Conservation (phyloP, 2,888 invertebrate species). For the Anoplius nigerrimus region DNA sequence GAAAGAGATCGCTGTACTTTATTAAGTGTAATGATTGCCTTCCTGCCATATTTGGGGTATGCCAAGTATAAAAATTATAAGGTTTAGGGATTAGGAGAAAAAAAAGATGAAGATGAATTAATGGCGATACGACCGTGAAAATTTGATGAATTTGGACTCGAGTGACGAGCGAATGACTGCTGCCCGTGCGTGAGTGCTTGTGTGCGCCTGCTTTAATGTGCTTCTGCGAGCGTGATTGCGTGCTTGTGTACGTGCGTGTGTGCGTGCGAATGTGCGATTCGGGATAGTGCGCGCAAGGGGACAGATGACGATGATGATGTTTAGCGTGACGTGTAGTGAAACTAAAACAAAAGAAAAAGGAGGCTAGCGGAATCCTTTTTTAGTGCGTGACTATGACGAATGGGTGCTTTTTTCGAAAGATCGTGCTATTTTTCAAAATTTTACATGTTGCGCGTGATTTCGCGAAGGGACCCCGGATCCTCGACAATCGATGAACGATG, state of each 20-base stretch:
- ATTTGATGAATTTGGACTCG: conserved; percentile 49
- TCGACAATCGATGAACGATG: conserved; percentile 54
- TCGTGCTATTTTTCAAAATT: conserved; percentile 74
- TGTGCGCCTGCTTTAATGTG: conserved; percentile 25
- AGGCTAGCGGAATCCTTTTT: conserved; percentile 9
- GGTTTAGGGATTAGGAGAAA: conserved; percentile 70
- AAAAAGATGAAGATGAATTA: conserved; percentile 35
- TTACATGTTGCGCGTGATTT: conserved; percentile 61
- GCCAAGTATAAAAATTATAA: conserved; percentile 77
- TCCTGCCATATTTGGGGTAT: conserved; percentile 81
- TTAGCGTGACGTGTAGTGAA: no score
- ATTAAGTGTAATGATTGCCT: conserved; percentile 79
- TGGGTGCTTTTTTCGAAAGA: conserved; percentile 62
- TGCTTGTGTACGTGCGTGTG: conserved; percentile 21
- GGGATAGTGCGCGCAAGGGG: conserved; percentile 1
- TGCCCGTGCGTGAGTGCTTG: conserved; percentile 38
- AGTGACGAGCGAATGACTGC: no score
- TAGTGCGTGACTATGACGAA: conserved; percentile 31
- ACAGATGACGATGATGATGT: no score
- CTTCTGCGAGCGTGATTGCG: conserved; percentile 27
- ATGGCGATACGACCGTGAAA: conserved; percentile 53
- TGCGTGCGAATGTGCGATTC: conserved; percentile 21
- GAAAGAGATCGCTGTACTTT: conserved; percentile 74
- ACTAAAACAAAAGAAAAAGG: conserved; percentile 10
- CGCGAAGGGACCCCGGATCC: conserved; percentile 54